Evolutionary conservation across 2,113 vertebrate genomes (phyloP), one percentile per base, ranked within the genome.

Genomic region (Ia io): DNA sequence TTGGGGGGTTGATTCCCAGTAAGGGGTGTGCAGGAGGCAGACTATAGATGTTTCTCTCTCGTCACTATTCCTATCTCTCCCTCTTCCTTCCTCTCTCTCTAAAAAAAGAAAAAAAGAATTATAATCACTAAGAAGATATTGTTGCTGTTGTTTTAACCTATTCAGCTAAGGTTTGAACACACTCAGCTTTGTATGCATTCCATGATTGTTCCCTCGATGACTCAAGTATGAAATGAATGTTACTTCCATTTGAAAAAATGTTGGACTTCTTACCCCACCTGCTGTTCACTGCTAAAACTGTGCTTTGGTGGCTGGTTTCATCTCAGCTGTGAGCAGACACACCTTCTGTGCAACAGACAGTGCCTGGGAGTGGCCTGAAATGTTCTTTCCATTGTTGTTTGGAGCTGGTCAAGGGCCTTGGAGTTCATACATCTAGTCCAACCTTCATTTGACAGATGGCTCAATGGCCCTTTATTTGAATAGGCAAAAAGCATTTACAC

Each of bases 191-290:
- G 18, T 35, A 8, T 37, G 1, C 1, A 80, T 4, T 5, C 67
- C 6, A 4, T 3, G 71, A 16, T 0, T 3, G 13, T n/a, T 4
- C 9, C 30, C 0, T 59, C n/a, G 20, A 51, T 8, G 32, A 49
- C 53, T 83, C 3, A 28, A 83, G 23, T 11, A 73, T 9, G 11
- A 87, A 88, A 69, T 6, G 17, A 90, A 49, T 22, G 56, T 56
- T 77, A 40, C 25, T 71, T 25, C 59, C 51, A 22, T 59, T 56
- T 30, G 67, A 65, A 73, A 93, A 82, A 88, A 49, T n/a, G 35
- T 14, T 16, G 3, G 22, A 51, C 93, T 53, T 77, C 93, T 90
- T 20, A 61, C 97, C 51, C 97, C 97, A 94, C 56, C 96, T 96
- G 0, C 96, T 59, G 97, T 91, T 78, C 63, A 22, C 87, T 47